Evolutionary conservation across 2,888 invertebrate genomes (phyloP).

Genomic region (Epicampocera succincta): DNA sequence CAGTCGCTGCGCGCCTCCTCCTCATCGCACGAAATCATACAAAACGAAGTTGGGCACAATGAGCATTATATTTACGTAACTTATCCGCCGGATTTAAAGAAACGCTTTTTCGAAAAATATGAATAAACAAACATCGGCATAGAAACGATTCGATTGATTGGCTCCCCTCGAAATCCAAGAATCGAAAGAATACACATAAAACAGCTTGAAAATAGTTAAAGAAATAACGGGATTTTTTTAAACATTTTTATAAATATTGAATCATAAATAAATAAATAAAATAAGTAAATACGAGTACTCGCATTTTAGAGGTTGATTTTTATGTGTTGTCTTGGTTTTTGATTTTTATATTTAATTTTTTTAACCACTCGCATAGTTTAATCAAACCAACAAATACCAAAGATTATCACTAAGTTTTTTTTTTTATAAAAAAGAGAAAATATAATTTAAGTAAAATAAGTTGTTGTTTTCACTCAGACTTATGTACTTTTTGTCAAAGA

Average conservation of each 20-base stretch:
- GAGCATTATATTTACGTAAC: conserved; percentile 94
- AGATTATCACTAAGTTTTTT: conserved; percentile 61
- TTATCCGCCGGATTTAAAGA: conserved; percentile 92
- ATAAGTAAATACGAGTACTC: conserved; percentile 50
- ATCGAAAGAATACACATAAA: neutral
- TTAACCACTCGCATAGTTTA: conserved; percentile 59
- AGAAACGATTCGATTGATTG: neutral
- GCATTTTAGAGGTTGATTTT: conserved; percentile 48
- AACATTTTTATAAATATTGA: conserved; percentile 7
- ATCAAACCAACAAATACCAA: conserved; percentile 61
- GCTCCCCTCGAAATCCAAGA: conserved; percentile 1
- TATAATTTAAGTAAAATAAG: conserved; percentile 48
- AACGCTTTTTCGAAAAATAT: conserved; percentile 87
- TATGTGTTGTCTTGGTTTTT: neutral
- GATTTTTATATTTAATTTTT: neutral
- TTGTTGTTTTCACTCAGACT: conserved; percentile 52
- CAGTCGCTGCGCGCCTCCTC: conserved; percentile 79
- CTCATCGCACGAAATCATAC: conserved; percentile 80
- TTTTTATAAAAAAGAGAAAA: conserved; percentile 45
- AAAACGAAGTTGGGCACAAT: conserved; percentile 84
- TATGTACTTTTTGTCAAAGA: conserved; percentile 65
- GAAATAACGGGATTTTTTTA: conserved; percentile 30
- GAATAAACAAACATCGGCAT: conserved; percentile 72
- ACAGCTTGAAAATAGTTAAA: conserved; percentile 46
- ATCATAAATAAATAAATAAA: conserved; percentile 24